These are phyloP conservation scores for Halotydeus destructor DNA, from an alignment of 1,140 invertebrate species.

Conservation along the genomic window DNA sequence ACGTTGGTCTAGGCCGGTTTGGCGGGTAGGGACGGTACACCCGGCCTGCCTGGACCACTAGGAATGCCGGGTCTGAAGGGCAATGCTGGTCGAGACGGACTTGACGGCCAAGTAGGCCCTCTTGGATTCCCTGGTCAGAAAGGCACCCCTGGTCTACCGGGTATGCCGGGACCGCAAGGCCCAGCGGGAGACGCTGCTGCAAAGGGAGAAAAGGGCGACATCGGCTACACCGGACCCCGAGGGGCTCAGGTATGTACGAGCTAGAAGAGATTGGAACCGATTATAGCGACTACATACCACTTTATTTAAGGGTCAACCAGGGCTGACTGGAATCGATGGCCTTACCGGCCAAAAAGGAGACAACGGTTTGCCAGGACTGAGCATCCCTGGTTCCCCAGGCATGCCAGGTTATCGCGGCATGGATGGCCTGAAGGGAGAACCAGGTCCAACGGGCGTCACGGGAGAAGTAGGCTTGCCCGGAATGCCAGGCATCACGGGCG, in stretches of 20 bases:
- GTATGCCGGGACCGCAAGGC: conserved; percentile 19
- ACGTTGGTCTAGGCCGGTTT: neutral
- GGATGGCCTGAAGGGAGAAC: too few relatives aligned
- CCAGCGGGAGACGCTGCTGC: conserved; percentile 12
- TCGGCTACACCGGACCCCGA: too few relatives aligned
- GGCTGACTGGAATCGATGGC: too few relatives aligned
- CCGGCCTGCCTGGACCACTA: conserved; percentile 9
- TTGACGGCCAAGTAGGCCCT: neutral
- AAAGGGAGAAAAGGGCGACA: conserved; percentile 15
- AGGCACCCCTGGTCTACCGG: conserved; percentile 14
- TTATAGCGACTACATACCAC: too few relatives aligned
- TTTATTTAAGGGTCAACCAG: too few relatives aligned
- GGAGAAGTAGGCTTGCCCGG: too few relatives aligned
- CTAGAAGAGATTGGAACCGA: too few relatives aligned
- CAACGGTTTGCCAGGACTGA: conserved; percentile 9
- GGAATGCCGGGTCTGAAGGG: conserved; percentile 3
- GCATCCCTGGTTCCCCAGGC: too few relatives aligned
- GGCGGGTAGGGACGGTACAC: neutral
- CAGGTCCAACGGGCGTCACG: too few relatives aligned
- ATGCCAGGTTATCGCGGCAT: too few relatives aligned
- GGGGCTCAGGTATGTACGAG: too few relatives aligned
- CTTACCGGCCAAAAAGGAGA: conserved; percentile 16
- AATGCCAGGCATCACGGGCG: too few relatives aligned
- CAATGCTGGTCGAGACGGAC: neutral
- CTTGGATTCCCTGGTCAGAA: neutral